Evolutionary conservation across 2,888 invertebrate species (phyloP).

Genomic region (Lepidocyrtoides sp.): DNA sequence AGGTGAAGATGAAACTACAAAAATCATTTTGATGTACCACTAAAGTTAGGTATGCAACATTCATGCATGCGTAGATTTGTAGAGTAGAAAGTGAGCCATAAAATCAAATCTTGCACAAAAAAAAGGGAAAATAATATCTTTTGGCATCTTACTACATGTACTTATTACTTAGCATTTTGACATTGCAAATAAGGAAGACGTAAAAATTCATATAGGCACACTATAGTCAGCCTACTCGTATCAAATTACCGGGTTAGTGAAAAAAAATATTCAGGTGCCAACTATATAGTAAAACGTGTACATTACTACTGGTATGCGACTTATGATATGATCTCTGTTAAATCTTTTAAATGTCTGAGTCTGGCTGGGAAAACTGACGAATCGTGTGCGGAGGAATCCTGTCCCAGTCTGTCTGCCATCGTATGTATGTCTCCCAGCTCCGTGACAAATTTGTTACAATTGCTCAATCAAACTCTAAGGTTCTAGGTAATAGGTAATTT

Average conservation of each 20-base stretch:
- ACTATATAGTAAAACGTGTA: background rate
- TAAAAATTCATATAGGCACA: no score
- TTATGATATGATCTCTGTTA: background rate
- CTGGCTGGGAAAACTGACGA: background rate
- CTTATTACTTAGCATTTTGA: no score
- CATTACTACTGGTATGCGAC: no score
- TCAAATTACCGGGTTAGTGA: background rate
- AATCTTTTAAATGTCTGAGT: background rate
- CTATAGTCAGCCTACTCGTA: background rate
- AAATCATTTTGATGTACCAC: background rate
- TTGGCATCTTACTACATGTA: background rate
- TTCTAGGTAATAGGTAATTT: background rate
- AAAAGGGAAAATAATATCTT: background rate
- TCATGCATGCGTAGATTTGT: background rate
- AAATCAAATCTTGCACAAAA: background rate
- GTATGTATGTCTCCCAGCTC: background rate
- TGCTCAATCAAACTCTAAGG: background rate
- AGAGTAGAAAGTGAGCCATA: background rate
- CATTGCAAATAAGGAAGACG: no score
- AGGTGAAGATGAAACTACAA: constrained; percentile 17
- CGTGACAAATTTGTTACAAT: constrained; percentile 18
- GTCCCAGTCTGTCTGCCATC: constrained; percentile 27
- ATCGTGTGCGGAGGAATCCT: background rate
- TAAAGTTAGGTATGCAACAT: background rate
- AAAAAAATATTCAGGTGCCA: background rate